phyloP scores from a whole-genome alignment of 64 coral and sea anemone genomes.

The Acropora tenuis region DNA sequence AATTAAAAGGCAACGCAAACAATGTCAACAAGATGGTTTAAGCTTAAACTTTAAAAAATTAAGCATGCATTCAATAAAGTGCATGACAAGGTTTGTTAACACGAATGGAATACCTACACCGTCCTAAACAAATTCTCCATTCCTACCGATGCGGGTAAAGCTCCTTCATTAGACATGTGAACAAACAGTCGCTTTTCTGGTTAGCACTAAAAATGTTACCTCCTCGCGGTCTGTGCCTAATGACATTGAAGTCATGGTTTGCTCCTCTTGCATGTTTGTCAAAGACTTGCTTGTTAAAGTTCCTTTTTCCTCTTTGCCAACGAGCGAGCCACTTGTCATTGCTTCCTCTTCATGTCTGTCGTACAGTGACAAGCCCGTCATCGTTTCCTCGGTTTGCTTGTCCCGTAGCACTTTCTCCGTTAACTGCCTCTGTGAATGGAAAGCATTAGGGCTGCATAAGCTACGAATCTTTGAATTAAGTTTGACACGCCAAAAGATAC shows the following conservation, averaged over 20 bases:
- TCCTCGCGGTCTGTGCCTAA: conserved; percentile 7
- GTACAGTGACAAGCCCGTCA: conserved; percentile 63
- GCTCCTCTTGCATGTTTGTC: conserved; percentile 29
- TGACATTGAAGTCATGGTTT: conserved; percentile 49
- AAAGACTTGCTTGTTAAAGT: conserved; percentile 33
- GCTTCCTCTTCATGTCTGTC: conserved; percentile 60
- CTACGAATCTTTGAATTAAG: background rate
- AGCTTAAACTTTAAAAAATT: no score
- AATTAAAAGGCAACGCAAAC: no score
- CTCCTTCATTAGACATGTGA: no score
- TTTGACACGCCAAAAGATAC: no score
- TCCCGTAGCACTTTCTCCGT: conserved; percentile 38
- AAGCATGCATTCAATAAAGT: no score
- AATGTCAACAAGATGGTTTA: no score
- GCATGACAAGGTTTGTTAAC: no score
- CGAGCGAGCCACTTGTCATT: conserved; percentile 54
- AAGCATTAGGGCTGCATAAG: background rate
- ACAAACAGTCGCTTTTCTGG: no score
- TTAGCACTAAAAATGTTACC: background rate
- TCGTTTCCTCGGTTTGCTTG: conserved; percentile 66
- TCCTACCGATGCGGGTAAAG: no score
- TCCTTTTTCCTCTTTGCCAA: conserved; percentile 51
- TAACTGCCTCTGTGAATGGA: background rate
- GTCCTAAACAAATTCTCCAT: no score
- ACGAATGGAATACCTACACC: no score